A percentile compares a stretch with the other conserved stretches of the same genome.
Conservation (phyloP, 2,888 invertebrate species). For the Junonia oenone region DNA sequence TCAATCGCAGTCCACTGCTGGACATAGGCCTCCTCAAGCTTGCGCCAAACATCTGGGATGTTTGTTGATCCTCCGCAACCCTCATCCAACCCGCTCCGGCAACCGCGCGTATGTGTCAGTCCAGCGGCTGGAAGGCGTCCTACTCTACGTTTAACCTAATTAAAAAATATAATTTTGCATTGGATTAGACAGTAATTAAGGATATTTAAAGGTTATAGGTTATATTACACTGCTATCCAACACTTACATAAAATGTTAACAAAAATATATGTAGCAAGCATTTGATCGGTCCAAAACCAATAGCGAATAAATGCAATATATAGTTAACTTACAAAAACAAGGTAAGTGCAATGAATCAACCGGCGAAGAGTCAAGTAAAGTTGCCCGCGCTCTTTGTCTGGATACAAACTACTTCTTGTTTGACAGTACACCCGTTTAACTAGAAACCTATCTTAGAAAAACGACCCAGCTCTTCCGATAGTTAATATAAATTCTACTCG, state of each 20-base stretch:
- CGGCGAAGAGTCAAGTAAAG: constrained; percentile 11
- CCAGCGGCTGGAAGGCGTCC: too few relatives aligned
- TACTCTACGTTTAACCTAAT: too few relatives aligned
- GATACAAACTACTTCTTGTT: constrained; percentile 7
- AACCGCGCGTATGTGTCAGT: too few relatives aligned
- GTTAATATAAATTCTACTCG: not conserved
- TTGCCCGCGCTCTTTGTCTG: constrained; percentile 11
- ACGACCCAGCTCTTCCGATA: not conserved
- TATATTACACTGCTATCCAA: too few relatives aligned
- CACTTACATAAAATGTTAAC: not conserved
- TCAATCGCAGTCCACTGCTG: too few relatives aligned
- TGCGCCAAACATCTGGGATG: too few relatives aligned
- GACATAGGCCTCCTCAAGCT: too few relatives aligned
- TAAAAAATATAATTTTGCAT: too few relatives aligned
- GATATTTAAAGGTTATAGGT: too few relatives aligned
- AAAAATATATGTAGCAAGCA: not conserved
- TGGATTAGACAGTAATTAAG: too few relatives aligned
- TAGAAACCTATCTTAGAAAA: constrained; percentile 1
- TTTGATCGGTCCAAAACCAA: constrained; percentile 4
- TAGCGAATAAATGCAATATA: constrained; percentile 7
- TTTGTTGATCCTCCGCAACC: too few relatives aligned
- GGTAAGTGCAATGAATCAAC: constrained; percentile 11
- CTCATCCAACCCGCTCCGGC: too few relatives aligned
- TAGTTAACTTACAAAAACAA: constrained; percentile 13
- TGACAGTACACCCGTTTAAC: constrained; percentile 1